Evolutionary conservation across 2,797 vertebrate species (phyloP), one percentile per base, ranked within the genome.

Genomic region (Varecia variegata): DNA sequence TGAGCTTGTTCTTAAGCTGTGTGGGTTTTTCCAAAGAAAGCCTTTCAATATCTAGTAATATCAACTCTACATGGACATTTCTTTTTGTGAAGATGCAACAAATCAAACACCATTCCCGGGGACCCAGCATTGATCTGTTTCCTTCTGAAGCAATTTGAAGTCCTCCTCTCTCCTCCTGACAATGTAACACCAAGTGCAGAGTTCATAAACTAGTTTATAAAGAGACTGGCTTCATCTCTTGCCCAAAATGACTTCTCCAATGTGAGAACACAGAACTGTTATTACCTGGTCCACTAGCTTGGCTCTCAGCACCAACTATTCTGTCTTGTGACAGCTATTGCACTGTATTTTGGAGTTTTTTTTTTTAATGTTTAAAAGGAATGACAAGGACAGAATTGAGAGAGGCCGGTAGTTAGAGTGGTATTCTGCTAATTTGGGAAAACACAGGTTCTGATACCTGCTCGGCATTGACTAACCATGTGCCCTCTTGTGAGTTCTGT

Each of bases 201-300:
- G 93, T 95, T 97, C 81, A 94, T 96, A 93, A 94, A 73, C 40
- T 38, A 96, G 97, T 96, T 35, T 93, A 92, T 97, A 84, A 93
- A 90, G 81, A 92, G 88, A 67, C 40, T 23, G 25, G 80, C 43
- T 87, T 18, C 43, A 35, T 77, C 54, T 13, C 62, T 82, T 77
- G 38, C 32, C 70, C 68, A 20, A 62, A 93, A 89, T 91, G 91
- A 95, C 94, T 91, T 83, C 89, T 96, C 83, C 68, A 71, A 7
- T 76, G 83, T 88, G 70, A 71, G 83, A 81, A 52, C 80, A 88
- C 52, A 77, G 74, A 56, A 30, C 32, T 87, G 47, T 90, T 90
- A 90, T 88, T 93, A 82, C 58, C 74, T 52, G 30, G 54, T 56
- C 79, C 45, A 47, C 5, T 70, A 50, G 50, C 43, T 4, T 15